These are phyloP conservation scores for Myiozetetes cayanensis DNA, from an alignment of 2,113 vertebrate genomes.

Conservation along the genomic window DNA sequence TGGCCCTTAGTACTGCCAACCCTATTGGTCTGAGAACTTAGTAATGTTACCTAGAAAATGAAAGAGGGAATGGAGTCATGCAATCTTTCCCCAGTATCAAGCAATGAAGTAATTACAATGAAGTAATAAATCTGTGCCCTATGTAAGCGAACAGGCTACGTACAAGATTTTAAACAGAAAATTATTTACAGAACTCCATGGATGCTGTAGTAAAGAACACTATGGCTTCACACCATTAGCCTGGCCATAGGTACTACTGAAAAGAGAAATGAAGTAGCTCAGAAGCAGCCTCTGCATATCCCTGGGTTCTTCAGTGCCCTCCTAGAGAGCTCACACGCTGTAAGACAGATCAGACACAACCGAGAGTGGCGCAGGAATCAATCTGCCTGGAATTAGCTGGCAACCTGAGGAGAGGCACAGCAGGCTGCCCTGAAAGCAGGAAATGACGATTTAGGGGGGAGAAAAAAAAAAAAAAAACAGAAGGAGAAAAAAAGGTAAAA, in stretches of 20 bases:
- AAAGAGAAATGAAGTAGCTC: not conserved
- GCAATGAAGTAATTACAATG: not conserved
- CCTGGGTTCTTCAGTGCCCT: slow-evolving; percentile 1
- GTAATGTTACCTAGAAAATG: not conserved
- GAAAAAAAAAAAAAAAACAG: not conserved
- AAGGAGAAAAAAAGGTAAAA: not conserved
- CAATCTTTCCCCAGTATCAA: not conserved
- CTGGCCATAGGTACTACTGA: not conserved
- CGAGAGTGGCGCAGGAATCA: slow-evolving; percentile 34
- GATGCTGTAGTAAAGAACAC: rapidly evolving
- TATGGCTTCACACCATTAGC: not conserved
- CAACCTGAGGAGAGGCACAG: slow-evolving; percentile 69
- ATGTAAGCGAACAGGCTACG: not conserved
- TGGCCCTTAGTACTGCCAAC: not conserved
- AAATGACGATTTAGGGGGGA: slow-evolving; percentile 55
- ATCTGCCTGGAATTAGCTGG: slow-evolving; percentile 50
- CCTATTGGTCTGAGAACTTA: not conserved
- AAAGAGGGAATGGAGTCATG: not conserved
- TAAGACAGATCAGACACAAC: slow-evolving; percentile 49
- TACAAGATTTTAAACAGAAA: not conserved
- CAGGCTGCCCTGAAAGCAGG: slow-evolving; percentile 74
- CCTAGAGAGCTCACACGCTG: not conserved
- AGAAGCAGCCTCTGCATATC: slow-evolving; percentile 2
- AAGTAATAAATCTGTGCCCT: not conserved
- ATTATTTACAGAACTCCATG: not conserved